phyloP scores from a whole-genome alignment of 2,888 invertebrate genomes.

The Nemurella pictetii region DNA sequence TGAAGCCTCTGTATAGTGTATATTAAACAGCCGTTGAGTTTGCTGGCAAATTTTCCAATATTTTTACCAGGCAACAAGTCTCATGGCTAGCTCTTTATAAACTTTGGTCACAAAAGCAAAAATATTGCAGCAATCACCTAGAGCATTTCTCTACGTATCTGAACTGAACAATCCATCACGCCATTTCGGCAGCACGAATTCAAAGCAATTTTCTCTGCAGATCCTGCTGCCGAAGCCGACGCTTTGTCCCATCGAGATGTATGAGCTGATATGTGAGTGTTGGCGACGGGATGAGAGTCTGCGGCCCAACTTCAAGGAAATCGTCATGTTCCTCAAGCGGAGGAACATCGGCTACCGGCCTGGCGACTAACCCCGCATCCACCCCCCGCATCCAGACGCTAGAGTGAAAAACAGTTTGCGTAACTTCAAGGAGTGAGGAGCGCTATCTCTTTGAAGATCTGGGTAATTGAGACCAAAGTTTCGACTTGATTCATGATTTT shows the following conservation, averaged over 20 bases:
- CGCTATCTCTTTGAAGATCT: not conserved
- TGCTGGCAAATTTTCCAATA: too few relatives aligned
- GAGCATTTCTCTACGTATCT: too few relatives aligned
- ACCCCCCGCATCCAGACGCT: not conserved
- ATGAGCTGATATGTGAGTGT: slow-evolving; percentile 73
- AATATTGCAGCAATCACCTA: too few relatives aligned
- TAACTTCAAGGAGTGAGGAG: not conserved
- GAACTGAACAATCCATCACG: too few relatives aligned
- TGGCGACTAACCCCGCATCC: slow-evolving; percentile 33
- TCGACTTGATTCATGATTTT: not conserved
- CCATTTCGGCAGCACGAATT: too few relatives aligned
- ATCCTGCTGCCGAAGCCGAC: slow-evolving; percentile 71
- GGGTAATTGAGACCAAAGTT: not conserved
- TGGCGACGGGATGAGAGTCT: slow-evolving; percentile 63
- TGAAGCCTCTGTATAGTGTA: too few relatives aligned
- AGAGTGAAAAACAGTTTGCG: not conserved
- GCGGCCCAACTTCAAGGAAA: slow-evolving; percentile 66
- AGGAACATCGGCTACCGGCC: slow-evolving; percentile 59
- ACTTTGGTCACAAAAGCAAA: too few relatives aligned
- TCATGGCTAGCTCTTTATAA: too few relatives aligned
- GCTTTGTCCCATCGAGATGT: slow-evolving; percentile 74
- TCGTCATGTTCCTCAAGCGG: slow-evolving; percentile 70
- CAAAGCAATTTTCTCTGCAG: slow-evolving; percentile 47
- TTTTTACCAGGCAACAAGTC: too few relatives aligned
- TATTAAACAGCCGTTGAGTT: too few relatives aligned